Conservation (phyloP, 2,113 vertebrate genomes). For the Machaerirhynchus nigripectus region DNA sequence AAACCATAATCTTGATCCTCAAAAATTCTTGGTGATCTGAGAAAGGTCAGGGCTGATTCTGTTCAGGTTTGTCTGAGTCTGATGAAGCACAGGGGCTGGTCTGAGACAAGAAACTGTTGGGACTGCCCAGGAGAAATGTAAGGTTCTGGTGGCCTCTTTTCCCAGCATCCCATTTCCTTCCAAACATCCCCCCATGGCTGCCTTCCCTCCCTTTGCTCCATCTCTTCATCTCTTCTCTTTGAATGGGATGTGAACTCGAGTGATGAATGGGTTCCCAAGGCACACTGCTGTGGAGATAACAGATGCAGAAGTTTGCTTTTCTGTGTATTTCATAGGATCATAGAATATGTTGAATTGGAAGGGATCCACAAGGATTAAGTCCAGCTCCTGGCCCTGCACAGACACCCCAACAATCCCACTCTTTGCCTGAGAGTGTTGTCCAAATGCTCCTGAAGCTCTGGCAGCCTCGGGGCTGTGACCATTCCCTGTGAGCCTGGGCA, state of each 20-base stretch:
- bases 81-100: not conserved
- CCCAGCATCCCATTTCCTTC: not conserved
- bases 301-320: not conserved
- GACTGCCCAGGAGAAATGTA: not conserved
- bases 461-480: accelerated
- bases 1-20: not conserved
- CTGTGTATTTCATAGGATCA: not conserved
- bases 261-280: not conserved
- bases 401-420: not conserved
- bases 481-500: not conserved
- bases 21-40: not conserved
- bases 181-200: not conserved
- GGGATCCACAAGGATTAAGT: not conserved
- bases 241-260: accelerated
- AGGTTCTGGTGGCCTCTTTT: not conserved
- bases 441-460: not conserved
- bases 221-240: not conserved
- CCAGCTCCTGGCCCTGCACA: not conserved
- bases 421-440: accelerated
- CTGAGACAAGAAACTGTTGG: not conserved
- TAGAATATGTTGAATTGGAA: not conserved
- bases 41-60: not conserved
- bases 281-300: not conserved
- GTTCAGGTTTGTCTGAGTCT: not conserved
- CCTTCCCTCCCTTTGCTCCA: not conserved